Conservation (phyloP, 2,113 vertebrate species). For the Anoura caudifer region DNA sequence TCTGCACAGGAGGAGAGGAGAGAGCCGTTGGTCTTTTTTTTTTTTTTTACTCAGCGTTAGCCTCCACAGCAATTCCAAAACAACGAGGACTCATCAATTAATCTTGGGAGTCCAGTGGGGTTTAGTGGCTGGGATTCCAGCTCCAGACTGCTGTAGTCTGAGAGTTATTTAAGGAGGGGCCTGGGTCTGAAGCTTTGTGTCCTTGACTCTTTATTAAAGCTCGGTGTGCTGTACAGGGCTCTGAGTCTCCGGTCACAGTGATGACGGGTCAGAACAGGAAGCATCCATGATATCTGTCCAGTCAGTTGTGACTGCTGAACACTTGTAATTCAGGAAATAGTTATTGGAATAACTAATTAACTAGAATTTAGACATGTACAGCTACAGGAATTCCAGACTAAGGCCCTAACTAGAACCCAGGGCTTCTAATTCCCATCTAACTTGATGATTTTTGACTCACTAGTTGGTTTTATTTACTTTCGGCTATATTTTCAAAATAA, state of each 20-base stretch:
- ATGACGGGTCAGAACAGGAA: not conserved
- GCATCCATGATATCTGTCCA: not conserved
- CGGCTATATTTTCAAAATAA: not conserved
- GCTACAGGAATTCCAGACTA: not conserved
- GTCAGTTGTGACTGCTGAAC: not conserved
- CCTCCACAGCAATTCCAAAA: not conserved
- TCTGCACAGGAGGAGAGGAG: not conserved
- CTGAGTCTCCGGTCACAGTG: not conserved
- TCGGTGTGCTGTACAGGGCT: not conserved
- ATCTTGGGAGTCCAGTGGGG: not conserved
- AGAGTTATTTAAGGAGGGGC: not conserved
- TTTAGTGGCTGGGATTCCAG: not conserved
- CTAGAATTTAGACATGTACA: not conserved
- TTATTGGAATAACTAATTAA: not conserved
- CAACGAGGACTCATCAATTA: not conserved
- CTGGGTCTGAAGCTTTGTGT: not conserved
- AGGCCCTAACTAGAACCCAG: not conserved
- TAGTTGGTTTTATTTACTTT: constrained; percentile 31
- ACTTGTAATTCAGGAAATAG: not conserved
- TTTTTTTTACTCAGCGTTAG: not conserved
- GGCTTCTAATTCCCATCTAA: not conserved
- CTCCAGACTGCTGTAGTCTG: not conserved
- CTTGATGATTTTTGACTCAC: not conserved
- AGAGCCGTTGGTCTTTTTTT: not conserved
- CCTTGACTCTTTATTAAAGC: not conserved